Evolutionary conservation across 2,113 vertebrate species (phyloP).

Genomic region (Gadus macrocephalus): DNA sequence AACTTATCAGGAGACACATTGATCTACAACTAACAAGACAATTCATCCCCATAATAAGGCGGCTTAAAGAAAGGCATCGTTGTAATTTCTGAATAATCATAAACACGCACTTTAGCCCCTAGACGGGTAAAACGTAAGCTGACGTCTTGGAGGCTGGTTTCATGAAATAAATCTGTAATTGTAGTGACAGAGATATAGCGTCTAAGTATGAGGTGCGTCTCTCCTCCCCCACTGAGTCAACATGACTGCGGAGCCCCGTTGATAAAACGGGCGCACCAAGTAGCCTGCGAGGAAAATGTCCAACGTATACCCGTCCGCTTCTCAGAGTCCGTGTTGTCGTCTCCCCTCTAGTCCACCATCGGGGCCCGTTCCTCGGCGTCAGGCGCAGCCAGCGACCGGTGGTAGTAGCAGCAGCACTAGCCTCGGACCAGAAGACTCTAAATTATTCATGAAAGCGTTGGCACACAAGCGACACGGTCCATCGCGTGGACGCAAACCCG

Average conservation of each 20-base stretch:
- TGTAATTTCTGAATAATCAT: constrained; percentile 10
- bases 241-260: constrained; percentile 68
- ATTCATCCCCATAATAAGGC: constrained; percentile 18
- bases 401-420: constrained; percentile 34
- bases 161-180: constrained; percentile 31
- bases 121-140: background rate
- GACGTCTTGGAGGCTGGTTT: constrained; percentile 13
- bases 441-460: constrained; percentile 64
- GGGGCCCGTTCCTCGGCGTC: constrained; percentile 64
- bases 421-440: constrained; percentile 36
- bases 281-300: background rate
- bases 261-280: constrained; percentile 26
- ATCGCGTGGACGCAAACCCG: constrained; percentile 48
- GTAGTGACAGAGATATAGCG: constrained; percentile 37
- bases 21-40: background rate
- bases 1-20: constrained; percentile 9
- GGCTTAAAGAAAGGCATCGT: constrained; percentile 1
- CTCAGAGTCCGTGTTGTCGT: constrained; percentile 7
- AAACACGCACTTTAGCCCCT: background rate
- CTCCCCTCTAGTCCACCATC: constrained; percentile 62
- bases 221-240: constrained; percentile 68
- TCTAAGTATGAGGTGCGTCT: constrained; percentile 44
- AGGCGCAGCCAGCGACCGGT: constrained; percentile 38
- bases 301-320: background rate
- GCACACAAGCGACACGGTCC: constrained; percentile 27